Evolutionary conservation across 1,140 invertebrate species (phyloP), one percentile per base, ranked within the genome.

Genomic region (Drosophila simulans): DNA sequence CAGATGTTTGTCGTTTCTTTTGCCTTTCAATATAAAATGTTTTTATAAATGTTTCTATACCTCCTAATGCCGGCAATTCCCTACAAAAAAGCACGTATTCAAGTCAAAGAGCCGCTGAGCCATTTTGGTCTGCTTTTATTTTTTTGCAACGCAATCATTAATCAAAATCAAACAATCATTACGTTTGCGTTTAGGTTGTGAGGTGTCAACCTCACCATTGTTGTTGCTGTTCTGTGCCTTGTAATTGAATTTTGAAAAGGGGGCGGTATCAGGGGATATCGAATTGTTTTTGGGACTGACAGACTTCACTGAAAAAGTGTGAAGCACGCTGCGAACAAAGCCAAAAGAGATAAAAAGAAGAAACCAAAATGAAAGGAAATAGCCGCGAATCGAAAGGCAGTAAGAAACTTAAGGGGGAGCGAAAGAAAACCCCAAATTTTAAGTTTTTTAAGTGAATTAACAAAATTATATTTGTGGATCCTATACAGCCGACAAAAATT

Each of bases 211-310:
- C 64, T 13, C 46, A 22, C 15, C 35, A 49, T 71, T 77, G 59
- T 66, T 58, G 71, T 56, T 60, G 62, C 63, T 85, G 74, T 78
- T 85, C 77, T 74, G 65, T 55, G 43, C 39, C 65, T 86, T 86
- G 83, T 86, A 89, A 86, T 86, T 86, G 79, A 86, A 86, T 88
- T 86, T 79, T 88, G 83, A 88, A 83, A 60, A 54, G 39, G n/a
- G n/a, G 31, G 31, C 10, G 49, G 25, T 10, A 31, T 31, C 7
- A 52, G 13, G 49, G 15, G 31, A 10, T 15, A 10, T 31, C n/a
- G 40, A 40, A 57, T 15, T 46, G 64, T 59, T 69, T 53, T 62
- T 79, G 49, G 34, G 22, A 12, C 31, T 20, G 60, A 12, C 39
- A 15, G 43, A 40, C 48, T 68, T 52, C 42, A 34, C 10, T n/a